Evolutionary conservation across 2,797 vertebrate genomes (phyloP).

Genomic region (Lagocephalus sceleratus): DNA sequence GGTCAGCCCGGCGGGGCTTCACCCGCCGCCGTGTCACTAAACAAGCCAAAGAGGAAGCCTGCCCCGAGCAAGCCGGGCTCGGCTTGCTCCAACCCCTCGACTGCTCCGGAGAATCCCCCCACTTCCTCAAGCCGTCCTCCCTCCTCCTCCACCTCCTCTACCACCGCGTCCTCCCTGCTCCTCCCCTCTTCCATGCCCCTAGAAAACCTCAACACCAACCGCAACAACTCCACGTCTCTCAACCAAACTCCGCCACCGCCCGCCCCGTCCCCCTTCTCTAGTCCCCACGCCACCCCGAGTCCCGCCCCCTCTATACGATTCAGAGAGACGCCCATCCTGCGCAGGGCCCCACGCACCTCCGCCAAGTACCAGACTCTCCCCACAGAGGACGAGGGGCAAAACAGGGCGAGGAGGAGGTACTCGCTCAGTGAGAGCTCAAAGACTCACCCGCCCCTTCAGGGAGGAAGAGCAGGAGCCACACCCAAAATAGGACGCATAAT

Average conservation of each 20-base stretch:
- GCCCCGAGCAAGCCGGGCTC: slow-evolving; percentile 71
- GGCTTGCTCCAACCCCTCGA: slow-evolving; percentile 32
- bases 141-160: slow-evolving; percentile 26
- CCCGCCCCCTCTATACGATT: slow-evolving; percentile 66
- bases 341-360: slow-evolving; percentile 78
- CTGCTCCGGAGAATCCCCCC: slow-evolving; percentile 34
- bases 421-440: slow-evolving; percentile 81
- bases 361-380: slow-evolving; percentile 94
- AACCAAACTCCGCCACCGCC: slow-evolving; percentile 71
- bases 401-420: slow-evolving; percentile 81
- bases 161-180: slow-evolving; percentile 46
- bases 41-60: slow-evolving; percentile 87
- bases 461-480: slow-evolving; percentile 21
- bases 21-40: slow-evolving; percentile 60
- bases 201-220: slow-evolving; percentile 93
- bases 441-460: slow-evolving; percentile 46
- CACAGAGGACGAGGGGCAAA: slow-evolving; percentile 69
- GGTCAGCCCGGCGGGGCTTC: slow-evolving; percentile 23
- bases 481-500: slow-evolving; percentile 63
- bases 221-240: slow-evolving; percentile 93
- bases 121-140: slow-evolving; percentile 43
- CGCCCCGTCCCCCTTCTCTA: slow-evolving; percentile 44
- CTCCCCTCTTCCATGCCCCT: slow-evolving; percentile 55
- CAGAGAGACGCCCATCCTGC: slow-evolving; percentile 80
- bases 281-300: slow-evolving; percentile 71